Evolutionary conservation across 2,113 vertebrate species (phyloP).

Genomic region (Paralichthys olivaceus): DNA sequence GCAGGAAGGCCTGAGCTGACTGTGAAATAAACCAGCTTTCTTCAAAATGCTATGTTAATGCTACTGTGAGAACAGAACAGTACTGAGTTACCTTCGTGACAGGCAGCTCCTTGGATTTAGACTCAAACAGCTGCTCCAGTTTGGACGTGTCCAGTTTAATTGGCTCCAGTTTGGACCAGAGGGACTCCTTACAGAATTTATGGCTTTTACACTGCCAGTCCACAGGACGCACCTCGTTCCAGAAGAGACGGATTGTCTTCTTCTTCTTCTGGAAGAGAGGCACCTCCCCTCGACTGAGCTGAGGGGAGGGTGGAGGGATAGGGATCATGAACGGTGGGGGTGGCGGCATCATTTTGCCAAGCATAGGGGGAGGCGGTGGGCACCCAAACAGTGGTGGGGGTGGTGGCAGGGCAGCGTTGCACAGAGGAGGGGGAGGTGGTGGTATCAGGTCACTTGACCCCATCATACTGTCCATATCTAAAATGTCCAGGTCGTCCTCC

Average conservation of each 20-base stretch:
- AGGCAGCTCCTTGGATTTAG: constrained; percentile 97
- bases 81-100: constrained; percentile 90
- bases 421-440: constrained; percentile 84
- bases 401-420: constrained; percentile 85
- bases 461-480: constrained; percentile 86
- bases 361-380: constrained; percentile 84
- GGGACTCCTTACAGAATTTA: constrained; percentile 90
- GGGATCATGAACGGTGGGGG: constrained; percentile 80
- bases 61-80: constrained; percentile 14
- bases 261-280: constrained; percentile 95
- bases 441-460: constrained; percentile 83
- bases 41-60: background rate
- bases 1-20: no score
- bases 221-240: constrained; percentile 95
- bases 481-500: constrained; percentile 92
- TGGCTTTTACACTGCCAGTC: constrained; percentile 93
- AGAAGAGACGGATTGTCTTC: constrained; percentile 98
- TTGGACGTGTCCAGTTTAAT: constrained; percentile 95
- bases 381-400: constrained; percentile 85
- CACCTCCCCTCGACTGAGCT: constrained; percentile 87
- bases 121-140: constrained; percentile 97
- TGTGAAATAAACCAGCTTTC: constrained; percentile 1
- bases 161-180: constrained; percentile 97
- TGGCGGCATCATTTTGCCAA: constrained; percentile 82
- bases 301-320: constrained; percentile 88